Evolutionary conservation across 1,140 invertebrate species (phyloP).

Genomic region (Colletes gigas): DNA sequence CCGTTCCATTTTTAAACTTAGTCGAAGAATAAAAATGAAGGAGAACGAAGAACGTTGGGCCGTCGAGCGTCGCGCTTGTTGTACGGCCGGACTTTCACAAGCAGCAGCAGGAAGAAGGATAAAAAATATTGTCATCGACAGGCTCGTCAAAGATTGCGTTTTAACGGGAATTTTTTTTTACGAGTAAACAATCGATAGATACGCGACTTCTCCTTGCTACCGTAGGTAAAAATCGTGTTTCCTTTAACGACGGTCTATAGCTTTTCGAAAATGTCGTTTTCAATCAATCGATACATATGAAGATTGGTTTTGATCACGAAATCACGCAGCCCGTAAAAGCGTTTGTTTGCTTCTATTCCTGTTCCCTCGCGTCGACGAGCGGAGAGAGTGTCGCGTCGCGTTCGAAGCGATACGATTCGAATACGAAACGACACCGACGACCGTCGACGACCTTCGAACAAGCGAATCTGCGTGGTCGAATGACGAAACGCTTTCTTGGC

Average conservation of each 20-base stretch:
- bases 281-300: neutral
- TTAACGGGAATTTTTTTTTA: neutral
- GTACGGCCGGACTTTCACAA: conserved; percentile 38
- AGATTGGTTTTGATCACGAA: neutral
- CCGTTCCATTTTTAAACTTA: neutral
- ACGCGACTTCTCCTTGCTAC: conserved; percentile 43
- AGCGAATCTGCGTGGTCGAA: neutral
- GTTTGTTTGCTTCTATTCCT: neutral
- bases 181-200: conserved; percentile 37
- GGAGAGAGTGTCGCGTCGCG: neutral
- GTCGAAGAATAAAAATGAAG: neutral
- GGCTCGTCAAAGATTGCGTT: conserved; percentile 31
- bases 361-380: too few species aligned
- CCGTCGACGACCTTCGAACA: neutral
- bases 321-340: neutral
- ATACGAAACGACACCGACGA: neutral
- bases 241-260: neutral
- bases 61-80: neutral
- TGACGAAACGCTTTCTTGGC: neutral
- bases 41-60: too few species aligned
- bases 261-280: conserved; percentile 14
- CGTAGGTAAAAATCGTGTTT: conserved; percentile 43
- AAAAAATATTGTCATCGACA: conserved; percentile 64
- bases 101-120: conserved; percentile 54
- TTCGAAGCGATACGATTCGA: neutral